Percentiles rank a stretch among this genome's conserved stretches.
These are phyloP conservation scores for Caenorhabditis sulstoni DNA, from an alignment of 2,888 invertebrate species.

Conservation along the genomic window DNA sequence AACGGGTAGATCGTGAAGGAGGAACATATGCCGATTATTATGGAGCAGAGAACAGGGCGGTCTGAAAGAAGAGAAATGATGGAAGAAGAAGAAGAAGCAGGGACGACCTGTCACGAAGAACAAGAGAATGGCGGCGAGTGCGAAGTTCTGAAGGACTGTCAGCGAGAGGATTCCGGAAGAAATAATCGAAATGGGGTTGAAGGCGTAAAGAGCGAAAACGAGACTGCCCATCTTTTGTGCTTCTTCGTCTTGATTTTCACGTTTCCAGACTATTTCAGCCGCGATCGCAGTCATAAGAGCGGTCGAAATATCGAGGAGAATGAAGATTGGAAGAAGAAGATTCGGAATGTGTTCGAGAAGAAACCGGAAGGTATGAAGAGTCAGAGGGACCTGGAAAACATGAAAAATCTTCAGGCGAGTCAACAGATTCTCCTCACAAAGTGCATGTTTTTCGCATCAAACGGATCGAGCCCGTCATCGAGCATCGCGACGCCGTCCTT, in stretches of 20 bases:
- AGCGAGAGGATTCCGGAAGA: conserved; percentile 72
- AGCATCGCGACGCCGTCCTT: conserved; percentile 58
- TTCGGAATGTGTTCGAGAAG: conserved; percentile 9
- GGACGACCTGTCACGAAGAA: conserved; percentile 58
- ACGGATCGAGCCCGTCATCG: conserved; percentile 55
- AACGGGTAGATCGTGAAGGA: conserved; percentile 53
- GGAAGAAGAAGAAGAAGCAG: background rate
- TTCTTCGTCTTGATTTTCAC: background rate
- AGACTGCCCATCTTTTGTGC: conserved; percentile 4
- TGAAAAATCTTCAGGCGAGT: background rate
- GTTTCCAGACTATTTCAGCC: conserved; percentile 27
- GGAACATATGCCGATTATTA: conserved; percentile 48
- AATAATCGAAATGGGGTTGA: conserved; percentile 76
- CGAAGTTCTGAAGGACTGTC: conserved; percentile 69
- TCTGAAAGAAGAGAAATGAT: conserved; percentile 9
- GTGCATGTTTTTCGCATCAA: conserved; percentile 40
- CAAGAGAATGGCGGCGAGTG: conserved; percentile 61
- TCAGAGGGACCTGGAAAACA: conserved; percentile 40
- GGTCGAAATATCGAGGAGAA: conserved; percentile 41
- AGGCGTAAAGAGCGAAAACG: conserved; percentile 71
- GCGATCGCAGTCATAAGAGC: conserved; percentile 17
- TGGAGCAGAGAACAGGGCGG: conserved; percentile 20
- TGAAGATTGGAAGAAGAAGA: conserved; percentile 28
- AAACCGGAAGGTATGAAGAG: conserved; percentile 26
- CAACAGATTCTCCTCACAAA: conserved; percentile 21